Evolutionary conservation across 2,113 vertebrate species (phyloP).

Genomic region (pig (Sus scrofa)): DNA sequence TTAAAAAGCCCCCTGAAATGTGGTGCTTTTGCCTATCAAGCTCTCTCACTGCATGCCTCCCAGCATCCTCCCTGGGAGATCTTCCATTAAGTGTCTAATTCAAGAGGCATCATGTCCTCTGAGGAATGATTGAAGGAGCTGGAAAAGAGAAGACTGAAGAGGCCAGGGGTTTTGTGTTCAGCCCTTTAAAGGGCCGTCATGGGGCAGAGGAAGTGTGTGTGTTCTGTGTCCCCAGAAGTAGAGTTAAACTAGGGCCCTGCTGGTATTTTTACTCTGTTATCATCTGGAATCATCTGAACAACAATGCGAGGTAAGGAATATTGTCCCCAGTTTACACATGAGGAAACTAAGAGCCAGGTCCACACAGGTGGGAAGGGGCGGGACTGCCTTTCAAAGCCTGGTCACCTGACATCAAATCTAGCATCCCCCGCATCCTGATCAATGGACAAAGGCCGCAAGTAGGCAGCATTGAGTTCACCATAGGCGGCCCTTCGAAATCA

Average conservation of each 20-base stretch:
- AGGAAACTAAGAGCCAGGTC: not conserved
- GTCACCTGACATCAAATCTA: not conserved
- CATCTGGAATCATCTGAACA: not conserved
- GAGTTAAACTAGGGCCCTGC: not conserved
- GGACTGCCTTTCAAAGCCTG: constrained; percentile 7
- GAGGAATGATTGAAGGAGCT: not conserved
- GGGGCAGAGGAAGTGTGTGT: not conserved
- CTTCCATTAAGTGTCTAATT: not conserved
- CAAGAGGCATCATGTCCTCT: not conserved
- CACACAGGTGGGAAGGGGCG: not conserved
- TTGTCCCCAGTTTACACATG: not conserved
- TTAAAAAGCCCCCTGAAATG: constrained; percentile 52
- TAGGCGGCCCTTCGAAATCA: not conserved
- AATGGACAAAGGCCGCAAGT: not conserved
- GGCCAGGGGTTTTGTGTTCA: not conserved
- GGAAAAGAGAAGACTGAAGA: not conserved
- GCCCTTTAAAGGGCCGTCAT: not conserved
- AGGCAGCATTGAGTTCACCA: not conserved
- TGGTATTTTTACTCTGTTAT: constrained; percentile 3
- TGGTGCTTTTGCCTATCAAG: not conserved
- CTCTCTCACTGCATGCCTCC: not conserved
- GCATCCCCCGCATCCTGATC: not conserved
- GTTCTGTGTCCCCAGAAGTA: not conserved
- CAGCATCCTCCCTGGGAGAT: not conserved
- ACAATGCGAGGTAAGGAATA: not conserved